phyloP scores from a whole-genome alignment of 2,113 vertebrate genomes.

The Thinocorus orbignyianus region DNA sequence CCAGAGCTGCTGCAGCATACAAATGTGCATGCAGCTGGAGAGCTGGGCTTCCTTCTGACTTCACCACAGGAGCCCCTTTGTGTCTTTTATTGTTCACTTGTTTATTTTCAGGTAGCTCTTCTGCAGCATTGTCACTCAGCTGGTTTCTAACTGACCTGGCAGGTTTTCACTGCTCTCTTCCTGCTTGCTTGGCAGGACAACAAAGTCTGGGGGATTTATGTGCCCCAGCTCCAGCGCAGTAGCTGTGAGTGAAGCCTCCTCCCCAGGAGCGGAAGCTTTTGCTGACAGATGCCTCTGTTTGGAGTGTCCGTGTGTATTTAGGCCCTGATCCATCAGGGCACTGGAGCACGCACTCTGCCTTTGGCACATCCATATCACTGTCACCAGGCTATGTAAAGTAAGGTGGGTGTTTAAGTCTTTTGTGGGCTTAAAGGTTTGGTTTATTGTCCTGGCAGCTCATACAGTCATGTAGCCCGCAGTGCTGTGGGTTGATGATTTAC shows the following conservation, averaged over 20 bases:
- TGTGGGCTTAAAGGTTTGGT: not conserved
- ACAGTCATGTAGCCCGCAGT: not conserved
- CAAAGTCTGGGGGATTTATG: slow-evolving; percentile 31
- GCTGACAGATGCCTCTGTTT: slow-evolving; percentile 13
- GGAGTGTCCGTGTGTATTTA: not conserved
- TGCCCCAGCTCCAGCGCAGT: not conserved
- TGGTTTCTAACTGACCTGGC: slow-evolving; percentile 42
- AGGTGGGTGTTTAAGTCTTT: not conserved
- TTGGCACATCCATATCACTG: not conserved
- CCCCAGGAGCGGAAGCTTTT: not conserved
- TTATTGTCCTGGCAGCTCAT: not conserved
- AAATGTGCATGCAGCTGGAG: fast-evolving
- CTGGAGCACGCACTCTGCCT: not conserved
- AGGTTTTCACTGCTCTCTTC: slow-evolving; percentile 17
- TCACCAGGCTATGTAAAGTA: not conserved
- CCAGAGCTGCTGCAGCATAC: not conserved
- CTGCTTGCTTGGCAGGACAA: slow-evolving; percentile 32
- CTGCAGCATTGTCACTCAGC: not conserved
- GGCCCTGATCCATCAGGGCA: not conserved
- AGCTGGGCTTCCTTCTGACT: not conserved
- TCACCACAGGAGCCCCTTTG: fast-evolving
- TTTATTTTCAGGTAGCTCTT: not conserved
- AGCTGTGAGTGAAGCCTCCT: not conserved
- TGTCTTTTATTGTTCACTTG: not conserved
- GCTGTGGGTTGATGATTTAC: slow-evolving; percentile 26